Evolutionary conservation across 2,113 vertebrate genomes (phyloP).

Genomic region (Emydocephalus ijimae): DNA sequence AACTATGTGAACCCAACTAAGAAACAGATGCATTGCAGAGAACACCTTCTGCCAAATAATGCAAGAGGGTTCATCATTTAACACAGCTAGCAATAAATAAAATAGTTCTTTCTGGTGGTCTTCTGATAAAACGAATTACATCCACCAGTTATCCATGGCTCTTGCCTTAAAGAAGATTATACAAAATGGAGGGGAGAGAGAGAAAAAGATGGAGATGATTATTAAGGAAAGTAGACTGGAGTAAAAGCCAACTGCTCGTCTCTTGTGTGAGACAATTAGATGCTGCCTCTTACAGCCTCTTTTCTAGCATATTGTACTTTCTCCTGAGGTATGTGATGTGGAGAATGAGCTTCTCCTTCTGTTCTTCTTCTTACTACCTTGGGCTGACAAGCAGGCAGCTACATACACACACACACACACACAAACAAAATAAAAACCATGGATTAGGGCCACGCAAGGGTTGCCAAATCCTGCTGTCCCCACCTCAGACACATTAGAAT

Average conservation of each 20-base stretch:
- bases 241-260: neutral
- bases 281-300: neutral
- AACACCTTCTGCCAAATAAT: neutral
- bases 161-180: neutral
- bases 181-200: constrained; percentile 1
- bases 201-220: neutral
- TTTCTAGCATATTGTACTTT: neutral
- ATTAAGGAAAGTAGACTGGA: neutral
- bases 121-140: neutral
- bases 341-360: constrained; percentile 11
- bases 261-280: neutral
- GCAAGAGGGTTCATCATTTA: neutral
- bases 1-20: too few relatives aligned
- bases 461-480: neutral
- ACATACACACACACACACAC: too few relatives aligned
- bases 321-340: neutral
- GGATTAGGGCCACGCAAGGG: too few relatives aligned
- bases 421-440: neutral
- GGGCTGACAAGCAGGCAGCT: constrained; percentile 30
- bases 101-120: neutral
- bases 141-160: neutral
- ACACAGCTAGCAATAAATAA: neutral
- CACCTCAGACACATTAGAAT: neutral
- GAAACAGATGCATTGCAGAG: neutral
- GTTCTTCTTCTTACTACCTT: neutral